Conservation (phyloP, 2,888 invertebrate genomes). For the Pterostichus niger region DNA sequence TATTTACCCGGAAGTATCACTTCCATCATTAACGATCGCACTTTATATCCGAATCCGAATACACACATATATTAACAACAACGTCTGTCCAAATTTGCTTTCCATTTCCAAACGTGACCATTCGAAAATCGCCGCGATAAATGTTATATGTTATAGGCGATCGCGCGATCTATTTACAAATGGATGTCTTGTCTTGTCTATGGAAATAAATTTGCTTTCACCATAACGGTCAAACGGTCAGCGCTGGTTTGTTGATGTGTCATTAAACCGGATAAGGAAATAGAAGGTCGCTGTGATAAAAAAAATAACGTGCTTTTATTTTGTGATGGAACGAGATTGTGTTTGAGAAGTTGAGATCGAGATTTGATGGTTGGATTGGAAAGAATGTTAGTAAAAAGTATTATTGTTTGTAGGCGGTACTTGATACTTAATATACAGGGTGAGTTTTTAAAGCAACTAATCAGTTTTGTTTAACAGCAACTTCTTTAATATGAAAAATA, state of each 20-base stretch:
- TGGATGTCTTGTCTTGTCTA: conserved; percentile 1
- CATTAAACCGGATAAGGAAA: conserved; percentile 4
- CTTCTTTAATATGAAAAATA: too few species aligned
- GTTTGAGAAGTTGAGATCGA: too few species aligned
- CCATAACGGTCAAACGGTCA: not conserved
- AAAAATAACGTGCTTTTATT: conserved; percentile 1
- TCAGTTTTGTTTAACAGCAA: too few species aligned
- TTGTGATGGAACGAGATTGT: not conserved
- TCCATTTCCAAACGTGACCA: conserved; percentile 2
- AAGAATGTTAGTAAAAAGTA: too few species aligned
- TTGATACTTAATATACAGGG: too few species aligned
- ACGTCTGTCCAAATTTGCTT: not conserved
- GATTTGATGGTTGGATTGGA: too few species aligned
- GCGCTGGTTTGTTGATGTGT: conserved; percentile 3
- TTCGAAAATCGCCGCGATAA: not conserved
- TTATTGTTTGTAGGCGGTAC: too few species aligned
- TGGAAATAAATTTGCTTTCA: conserved; percentile 12
- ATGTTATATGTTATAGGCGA: not conserved
- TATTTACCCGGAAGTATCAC: too few species aligned
- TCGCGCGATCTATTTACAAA: not conserved
- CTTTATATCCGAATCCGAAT: too few species aligned
- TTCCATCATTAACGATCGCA: too few species aligned
- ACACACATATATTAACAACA: too few species aligned
- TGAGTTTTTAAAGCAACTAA: too few species aligned
- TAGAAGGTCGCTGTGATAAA: not conserved